Evolutionary conservation across 1,140 invertebrate genomes (phyloP), one percentile per base, ranked within the genome.

Genomic region (Penaeus indicus): DNA sequence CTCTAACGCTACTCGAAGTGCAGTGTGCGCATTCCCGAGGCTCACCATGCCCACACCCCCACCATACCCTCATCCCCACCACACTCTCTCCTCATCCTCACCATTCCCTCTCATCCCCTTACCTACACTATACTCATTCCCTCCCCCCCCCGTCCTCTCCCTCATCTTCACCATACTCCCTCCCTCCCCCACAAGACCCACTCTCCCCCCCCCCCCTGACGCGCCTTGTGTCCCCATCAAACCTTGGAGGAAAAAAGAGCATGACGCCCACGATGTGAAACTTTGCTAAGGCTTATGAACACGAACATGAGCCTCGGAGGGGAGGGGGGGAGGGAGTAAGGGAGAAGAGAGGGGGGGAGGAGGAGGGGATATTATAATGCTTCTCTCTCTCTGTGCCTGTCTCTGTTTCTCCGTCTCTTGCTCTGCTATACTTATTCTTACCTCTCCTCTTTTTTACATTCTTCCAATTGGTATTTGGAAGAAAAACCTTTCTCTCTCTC

Each of bases 361-460:
- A 4, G 16, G 42, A 13, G n/a, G 72, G 72, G 72, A 75, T 25
- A 38, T 54, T 54, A 54, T 54, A 75, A 38, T 75, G 72, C 11
- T 21, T 75, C 72, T 75, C 25, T 75, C 27, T 75, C 25, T 32
- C 27, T 75, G 25, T 75, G 25, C 21, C 69, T 75, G 19, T 72
- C 67, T 72, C 67, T 72, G n/a, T 72, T 32, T 75, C 69, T 75
- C 25, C 32, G 19, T 75, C 69, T 27, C 69, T 75, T 38, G 25
- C 69, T 27, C 25, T 27, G 25, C 38, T 38, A 32, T 19, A 32
- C 10, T 32, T 38, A 42, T 75, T 27, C 27, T 1, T 75, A 16
- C 21, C 25, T 75, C 25, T 25, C 25, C 19, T n/a, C 19, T n/a
- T 25, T 13, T 54, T 16, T 54, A 54, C 54, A 54, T 54, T 54